Conservation (phyloP, 2,888 invertebrate species). For the Harmothoe impar region DNA sequence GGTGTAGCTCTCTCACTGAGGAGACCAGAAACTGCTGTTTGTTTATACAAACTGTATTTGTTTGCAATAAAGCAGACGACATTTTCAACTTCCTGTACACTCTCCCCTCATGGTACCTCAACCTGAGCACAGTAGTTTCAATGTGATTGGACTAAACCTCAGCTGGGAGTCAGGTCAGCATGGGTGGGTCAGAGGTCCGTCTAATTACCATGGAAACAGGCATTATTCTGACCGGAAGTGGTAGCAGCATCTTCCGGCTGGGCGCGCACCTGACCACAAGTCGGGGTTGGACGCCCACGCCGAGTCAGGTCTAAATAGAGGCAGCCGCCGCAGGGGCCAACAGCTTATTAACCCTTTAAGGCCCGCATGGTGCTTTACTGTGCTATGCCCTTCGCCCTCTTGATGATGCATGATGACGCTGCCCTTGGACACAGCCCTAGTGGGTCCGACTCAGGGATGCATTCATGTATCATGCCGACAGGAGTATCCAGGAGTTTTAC, state of each 20-base stretch:
- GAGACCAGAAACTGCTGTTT: no score
- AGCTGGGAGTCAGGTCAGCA: background rate
- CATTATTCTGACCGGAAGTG: conserved; percentile 41
- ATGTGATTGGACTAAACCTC: no score
- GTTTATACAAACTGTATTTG: background rate
- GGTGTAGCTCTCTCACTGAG: no score
- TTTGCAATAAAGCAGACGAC: conserved; percentile 33
- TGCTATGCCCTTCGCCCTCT: no score
- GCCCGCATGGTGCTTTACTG: no score
- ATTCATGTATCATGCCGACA: no score
- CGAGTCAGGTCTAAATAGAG: background rate
- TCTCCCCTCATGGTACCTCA: background rate
- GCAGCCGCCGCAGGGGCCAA: background rate
- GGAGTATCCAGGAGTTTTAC: no score
- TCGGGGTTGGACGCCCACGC: conserved; percentile 7
- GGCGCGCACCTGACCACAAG: background rate
- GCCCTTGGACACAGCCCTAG: no score
- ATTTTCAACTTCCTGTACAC: background rate
- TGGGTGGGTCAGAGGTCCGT: background rate
- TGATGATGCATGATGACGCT: no score
- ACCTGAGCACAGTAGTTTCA: no score
- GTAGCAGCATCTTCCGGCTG: background rate
- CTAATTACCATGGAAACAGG: conserved; percentile 37
- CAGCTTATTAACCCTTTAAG: no score
- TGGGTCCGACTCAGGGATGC: no score